A percentile compares a stretch with the other conserved stretches of the same genome.
Evolutionary conservation across 2,797 vertebrate species (phyloP).

Genomic region (Gymnodraco acuticeps): DNA sequence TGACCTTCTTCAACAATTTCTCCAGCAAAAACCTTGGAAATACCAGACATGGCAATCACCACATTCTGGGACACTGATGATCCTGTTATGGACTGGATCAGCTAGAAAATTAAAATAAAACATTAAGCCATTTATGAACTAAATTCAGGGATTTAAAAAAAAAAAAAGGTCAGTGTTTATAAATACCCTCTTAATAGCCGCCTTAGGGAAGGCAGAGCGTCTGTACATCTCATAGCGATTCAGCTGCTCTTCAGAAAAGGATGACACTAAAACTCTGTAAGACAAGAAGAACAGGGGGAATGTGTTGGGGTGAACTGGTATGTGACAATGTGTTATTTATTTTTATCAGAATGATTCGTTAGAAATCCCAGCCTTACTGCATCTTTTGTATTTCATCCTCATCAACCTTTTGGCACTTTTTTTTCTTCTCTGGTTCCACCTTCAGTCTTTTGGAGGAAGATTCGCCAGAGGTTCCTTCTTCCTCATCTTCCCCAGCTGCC

Average conservation of each 20-base stretch:
- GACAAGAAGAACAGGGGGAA: background rate
- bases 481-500: constrained; percentile 82
- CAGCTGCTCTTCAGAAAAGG: constrained; percentile 98
- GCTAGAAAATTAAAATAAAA: constrained; percentile 71
- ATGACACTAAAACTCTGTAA: constrained; percentile 94
- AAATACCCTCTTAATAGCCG: constrained; percentile 94
- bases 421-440: constrained; percentile 94
- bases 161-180: background rate
- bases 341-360: background rate
- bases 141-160: background rate
- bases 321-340: background rate
- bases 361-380: constrained; percentile 88
- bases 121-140: background rate
- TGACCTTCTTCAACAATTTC: constrained; percentile 95
- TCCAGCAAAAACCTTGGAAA: constrained; percentile 94
- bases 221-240: constrained; percentile 99
- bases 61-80: constrained; percentile 99
- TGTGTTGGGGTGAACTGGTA: background rate
- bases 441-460: constrained; percentile 89
- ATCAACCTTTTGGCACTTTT: constrained; percentile 96
- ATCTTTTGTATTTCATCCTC: constrained; percentile 99
- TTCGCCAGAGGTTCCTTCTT: constrained; percentile 83
- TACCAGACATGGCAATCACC: constrained; percentile 98
- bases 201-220: constrained; percentile 96
- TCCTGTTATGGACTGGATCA: constrained; percentile 98